Conservation (phyloP, 2,113 vertebrate genomes). For the Spheniscus mendiculus region DNA sequence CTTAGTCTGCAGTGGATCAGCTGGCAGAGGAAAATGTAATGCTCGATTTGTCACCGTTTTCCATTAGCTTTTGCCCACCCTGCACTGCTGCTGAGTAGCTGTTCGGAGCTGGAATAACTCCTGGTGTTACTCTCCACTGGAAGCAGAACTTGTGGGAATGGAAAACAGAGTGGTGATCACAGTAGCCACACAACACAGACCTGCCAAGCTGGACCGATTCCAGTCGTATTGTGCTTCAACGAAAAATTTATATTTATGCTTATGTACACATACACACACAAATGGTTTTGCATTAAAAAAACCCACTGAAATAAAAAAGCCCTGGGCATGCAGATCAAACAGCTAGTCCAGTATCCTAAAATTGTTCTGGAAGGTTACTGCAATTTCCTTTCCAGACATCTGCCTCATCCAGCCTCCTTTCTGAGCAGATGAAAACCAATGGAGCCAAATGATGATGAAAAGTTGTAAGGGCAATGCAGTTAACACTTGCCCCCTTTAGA, state of each 20-base stretch:
- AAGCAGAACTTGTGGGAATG: not conserved
- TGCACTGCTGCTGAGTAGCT: not conserved
- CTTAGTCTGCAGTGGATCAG: not conserved
- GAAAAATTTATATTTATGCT: not conserved
- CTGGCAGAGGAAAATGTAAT: not conserved
- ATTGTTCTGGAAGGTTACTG: not conserved
- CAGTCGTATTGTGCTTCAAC: not conserved
- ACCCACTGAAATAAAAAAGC: not conserved
- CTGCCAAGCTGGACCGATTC: not conserved
- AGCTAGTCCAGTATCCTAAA: not conserved
- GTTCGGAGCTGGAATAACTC: not conserved
- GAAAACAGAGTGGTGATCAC: not conserved
- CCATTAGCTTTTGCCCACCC: not conserved
- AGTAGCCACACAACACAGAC: not conserved
- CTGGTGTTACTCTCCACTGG: not conserved
- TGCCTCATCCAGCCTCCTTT: not conserved
- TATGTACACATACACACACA: not conserved
- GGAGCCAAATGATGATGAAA: not conserved
- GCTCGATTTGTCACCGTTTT: not conserved
- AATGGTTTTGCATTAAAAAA: not conserved
- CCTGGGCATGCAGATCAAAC: not conserved
- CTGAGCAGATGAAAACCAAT: not conserved
- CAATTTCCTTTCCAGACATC: conserved; percentile 30
- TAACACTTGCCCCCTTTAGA: not conserved
- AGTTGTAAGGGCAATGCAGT: not conserved